Evolutionary conservation across 2,888 invertebrate genomes (phyloP).

Genomic region (Campopleginae sp.): DNA sequence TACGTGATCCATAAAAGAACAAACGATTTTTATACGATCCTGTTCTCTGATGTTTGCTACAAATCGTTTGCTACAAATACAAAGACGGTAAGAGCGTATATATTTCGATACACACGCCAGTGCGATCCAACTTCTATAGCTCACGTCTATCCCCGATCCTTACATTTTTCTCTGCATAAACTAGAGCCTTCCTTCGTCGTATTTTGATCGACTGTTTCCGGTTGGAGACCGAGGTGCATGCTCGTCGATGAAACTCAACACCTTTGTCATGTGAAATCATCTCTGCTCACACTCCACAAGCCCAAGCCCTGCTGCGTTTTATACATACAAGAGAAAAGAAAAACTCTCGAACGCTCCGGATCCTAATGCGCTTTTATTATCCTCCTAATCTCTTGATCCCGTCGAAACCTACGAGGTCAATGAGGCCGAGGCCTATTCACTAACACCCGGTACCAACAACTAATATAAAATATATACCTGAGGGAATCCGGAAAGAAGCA

Average conservation of each 20-base stretch:
- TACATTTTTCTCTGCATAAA: conserved; percentile 28
- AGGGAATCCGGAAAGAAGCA: not conserved
- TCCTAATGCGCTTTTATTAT: not conserved
- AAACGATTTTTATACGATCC: conserved; percentile 15
- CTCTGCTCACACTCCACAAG: not conserved
- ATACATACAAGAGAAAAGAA: not conserved
- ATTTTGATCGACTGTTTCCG: conserved; percentile 68
- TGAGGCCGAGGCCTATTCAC: not conserved
- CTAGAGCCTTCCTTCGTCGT: conserved; percentile 49
- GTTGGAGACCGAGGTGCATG: conserved; percentile 30
- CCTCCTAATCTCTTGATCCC: not conserved
- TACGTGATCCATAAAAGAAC: not conserved
- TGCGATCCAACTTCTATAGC: conserved; percentile 29
- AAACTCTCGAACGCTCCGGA: conserved; percentile 12
- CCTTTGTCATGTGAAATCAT: conserved; percentile 49
- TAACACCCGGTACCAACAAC: not conserved
- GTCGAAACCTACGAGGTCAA: not conserved
- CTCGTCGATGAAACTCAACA: conserved; percentile 54
- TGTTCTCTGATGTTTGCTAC: not conserved
- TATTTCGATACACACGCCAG: conserved; percentile 43
- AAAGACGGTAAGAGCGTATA: conserved; percentile 4
- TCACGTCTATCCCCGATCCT: conserved; percentile 11
- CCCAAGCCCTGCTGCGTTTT: too few species aligned
- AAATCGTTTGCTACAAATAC: not conserved
- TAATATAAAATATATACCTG: not conserved